Base-by-base conservation (phyloP, 1,140 invertebrate species). In the Hylaeus volcanicus region DNA sequence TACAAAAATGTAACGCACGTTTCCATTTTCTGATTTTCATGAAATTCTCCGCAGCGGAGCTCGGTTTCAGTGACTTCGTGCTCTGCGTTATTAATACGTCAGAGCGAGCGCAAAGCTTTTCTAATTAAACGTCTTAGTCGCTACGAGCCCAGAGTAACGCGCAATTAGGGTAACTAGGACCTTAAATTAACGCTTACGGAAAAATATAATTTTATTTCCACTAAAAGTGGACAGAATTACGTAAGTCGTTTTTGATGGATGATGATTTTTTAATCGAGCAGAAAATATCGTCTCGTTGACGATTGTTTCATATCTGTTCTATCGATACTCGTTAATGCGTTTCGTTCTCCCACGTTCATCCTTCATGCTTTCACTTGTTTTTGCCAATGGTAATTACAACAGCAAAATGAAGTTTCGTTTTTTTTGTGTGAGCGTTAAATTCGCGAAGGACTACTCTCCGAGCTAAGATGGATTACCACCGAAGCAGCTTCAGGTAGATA, bases 401-500 rank as follows among this genome's bases (percentile, higher is more conserved):
- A 43, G 39, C 41, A 41, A 5, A 26, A 76, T 51, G 12, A 48
- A 48, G 37, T 48, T 60, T 1, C 8, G 12, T 0, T 48, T 8
- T 8, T n/a, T 4, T 1, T 1, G 9, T 53, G 2, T 53, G 2
- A 51, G 9, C 39, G 12, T 5, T 3, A n/a, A 15, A 56, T 55
- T 60, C 8, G 66, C 4, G 39, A n/a, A 63, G 1, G 37, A 45
- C 8, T 8, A 8, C 4, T n/a, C 14, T 1, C 5, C 0, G 11
- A 15, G 51, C 15, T 26, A 48, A 61, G 75, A 71, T 70, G 51
- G 39, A 77, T 77, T n/a, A 41, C 37, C 37, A 15, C 1, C 15
- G 12, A 2, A 12, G 5, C 48, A 39, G 2, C 1, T 12, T 9
- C 5, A 8, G 0, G 53, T 5, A 55, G 26, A 51, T 11, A 78